These are phyloP conservation scores for Rhodinocichla rosea DNA, from an alignment of 2,113 vertebrate species.

Conservation along the genomic window DNA sequence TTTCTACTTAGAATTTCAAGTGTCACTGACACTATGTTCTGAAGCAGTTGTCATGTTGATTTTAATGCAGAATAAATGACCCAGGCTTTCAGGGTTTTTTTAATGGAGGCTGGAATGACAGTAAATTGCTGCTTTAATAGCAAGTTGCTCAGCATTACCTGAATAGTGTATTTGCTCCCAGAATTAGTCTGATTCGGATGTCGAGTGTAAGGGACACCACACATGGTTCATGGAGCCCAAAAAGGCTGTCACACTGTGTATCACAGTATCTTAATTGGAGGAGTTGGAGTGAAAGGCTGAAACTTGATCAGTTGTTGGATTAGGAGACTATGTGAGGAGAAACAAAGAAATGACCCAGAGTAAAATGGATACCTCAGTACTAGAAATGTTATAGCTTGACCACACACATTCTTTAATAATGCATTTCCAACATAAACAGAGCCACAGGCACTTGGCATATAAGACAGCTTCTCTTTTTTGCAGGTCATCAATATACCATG, in stretches of 20 bases:
- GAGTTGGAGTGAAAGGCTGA: slow-evolving; percentile 35
- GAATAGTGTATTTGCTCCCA: neutral
- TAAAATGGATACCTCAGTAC: slow-evolving; percentile 28
- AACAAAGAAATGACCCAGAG: slow-evolving; percentile 52
- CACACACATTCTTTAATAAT: slow-evolving; percentile 67
- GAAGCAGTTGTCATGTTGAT: neutral
- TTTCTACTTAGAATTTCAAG: neutral
- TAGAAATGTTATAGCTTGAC: slow-evolving; percentile 49
- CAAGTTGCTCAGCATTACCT: neutral
- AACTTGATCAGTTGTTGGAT: slow-evolving; percentile 48
- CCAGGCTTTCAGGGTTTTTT: neutral
- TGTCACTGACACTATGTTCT: neutral
- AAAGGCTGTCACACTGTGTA: slow-evolving; percentile 2
- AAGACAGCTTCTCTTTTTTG: slow-evolving; percentile 62
- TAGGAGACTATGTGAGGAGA: slow-evolving; percentile 36
- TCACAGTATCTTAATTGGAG: slow-evolving; percentile 2
- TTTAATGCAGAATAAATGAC: neutral
- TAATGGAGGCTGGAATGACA: neutral
- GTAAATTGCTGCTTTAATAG: neutral
- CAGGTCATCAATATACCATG: slow-evolving; percentile 61
- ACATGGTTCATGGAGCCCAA: neutral
- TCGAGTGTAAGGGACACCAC: neutral
- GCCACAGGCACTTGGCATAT: slow-evolving; percentile 47
- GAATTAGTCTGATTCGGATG: neutral
- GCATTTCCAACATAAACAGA: slow-evolving; percentile 63